Conservation (phyloP, 2,113 vertebrate species). For the Vimba vimba region DNA sequence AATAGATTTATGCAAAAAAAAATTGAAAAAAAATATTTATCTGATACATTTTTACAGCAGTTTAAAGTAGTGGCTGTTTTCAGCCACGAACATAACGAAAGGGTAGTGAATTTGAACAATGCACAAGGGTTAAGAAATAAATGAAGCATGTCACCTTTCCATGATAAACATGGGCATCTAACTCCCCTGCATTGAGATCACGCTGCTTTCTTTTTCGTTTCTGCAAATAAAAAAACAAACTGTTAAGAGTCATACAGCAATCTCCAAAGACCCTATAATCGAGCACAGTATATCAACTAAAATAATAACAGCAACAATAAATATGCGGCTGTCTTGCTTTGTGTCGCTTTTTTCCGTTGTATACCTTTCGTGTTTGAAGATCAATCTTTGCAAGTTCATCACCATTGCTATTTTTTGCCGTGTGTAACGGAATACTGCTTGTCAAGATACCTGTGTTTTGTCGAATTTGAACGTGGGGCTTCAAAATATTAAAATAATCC, state of each 20-base stretch:
- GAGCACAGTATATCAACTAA: not conserved
- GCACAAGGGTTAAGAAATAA: too few relatives aligned
- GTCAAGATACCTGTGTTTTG: not conserved
- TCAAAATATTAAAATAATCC: slow-evolving; percentile 62
- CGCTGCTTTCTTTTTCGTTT: slow-evolving; percentile 81
- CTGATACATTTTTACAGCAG: too few relatives aligned
- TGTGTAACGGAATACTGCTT: not conserved
- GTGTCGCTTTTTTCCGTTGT: slow-evolving; percentile 31
- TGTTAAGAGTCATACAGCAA: not conserved
- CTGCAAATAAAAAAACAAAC: slow-evolving; percentile 63
- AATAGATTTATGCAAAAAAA: too few relatives aligned
- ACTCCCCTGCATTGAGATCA: slow-evolving; percentile 87
- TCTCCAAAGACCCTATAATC: not conserved
- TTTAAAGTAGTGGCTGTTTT: too few relatives aligned
- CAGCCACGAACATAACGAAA: too few relatives aligned
- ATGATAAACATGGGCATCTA: slow-evolving; percentile 86
- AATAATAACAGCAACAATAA: not conserved
- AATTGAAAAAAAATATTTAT: too few relatives aligned
- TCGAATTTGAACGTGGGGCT: slow-evolving; percentile 49
- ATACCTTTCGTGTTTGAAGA: slow-evolving; percentile 51
- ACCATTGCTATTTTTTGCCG: not conserved
- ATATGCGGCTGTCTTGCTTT: not conserved
- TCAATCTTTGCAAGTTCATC: not conserved
- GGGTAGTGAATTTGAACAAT: too few relatives aligned
- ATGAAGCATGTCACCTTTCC: slow-evolving; percentile 75